These are phyloP conservation scores for Corapipo altera DNA, from an alignment of 2,113 vertebrate genomes.

Conservation along the genomic window DNA sequence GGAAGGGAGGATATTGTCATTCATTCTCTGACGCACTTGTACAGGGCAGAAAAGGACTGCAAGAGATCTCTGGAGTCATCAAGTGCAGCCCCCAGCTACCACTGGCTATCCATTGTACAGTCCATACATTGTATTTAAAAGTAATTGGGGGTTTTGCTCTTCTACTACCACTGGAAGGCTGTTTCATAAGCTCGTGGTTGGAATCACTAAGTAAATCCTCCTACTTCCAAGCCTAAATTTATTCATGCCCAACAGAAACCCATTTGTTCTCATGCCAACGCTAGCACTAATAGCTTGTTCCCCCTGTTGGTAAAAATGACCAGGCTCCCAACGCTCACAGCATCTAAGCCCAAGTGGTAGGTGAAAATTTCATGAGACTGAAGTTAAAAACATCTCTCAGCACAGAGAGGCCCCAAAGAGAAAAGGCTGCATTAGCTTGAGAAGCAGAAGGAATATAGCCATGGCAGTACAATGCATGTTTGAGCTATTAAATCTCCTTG, in stretches of 20 bases:
- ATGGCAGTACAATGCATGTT: neutral
- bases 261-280: neutral
- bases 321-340: neutral
- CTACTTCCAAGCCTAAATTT: neutral
- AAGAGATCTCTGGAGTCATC: neutral
- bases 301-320: neutral
- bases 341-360: neutral
- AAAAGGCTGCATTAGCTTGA: neutral
- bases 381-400: neutral
- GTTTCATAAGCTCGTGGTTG: neutral
- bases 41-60: neutral
- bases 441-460: neutral
- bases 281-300: neutral
- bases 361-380: slow-evolving; percentile 20
- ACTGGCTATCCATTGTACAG: neutral
- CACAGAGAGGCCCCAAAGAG: neutral
- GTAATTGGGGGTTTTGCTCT: neutral
- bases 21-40: neutral
- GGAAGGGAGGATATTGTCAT: neutral
- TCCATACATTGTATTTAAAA: neutral
- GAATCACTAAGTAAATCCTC: neutral
- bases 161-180: neutral
- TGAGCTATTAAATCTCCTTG: neutral
- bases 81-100: neutral
- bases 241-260: neutral